Base-by-base conservation (phyloP, 2,888 invertebrate species). In the Rhorus exstirpatorius region DNA sequence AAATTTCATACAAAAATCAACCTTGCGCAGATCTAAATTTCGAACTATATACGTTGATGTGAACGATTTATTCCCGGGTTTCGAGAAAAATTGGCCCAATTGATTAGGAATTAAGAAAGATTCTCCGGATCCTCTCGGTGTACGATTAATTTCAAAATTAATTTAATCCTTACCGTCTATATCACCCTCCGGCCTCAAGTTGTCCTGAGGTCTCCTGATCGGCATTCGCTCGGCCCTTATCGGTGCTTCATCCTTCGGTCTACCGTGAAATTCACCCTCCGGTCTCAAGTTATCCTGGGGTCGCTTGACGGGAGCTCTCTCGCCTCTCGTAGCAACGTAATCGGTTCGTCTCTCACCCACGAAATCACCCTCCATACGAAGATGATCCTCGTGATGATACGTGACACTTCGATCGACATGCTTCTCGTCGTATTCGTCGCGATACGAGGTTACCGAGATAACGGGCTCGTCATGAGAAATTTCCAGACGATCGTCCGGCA, bases 321-420 rank as follows among this genome's bases (percentile, higher is more conserved):
- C 94, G n/a, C 93, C 94, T 31, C 87, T 90, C 1, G 91, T 92
- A 2, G 93, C 93, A 60, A 92, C 92, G 83, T 93, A 94, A 85
- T 95, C 94, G 71, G 93, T 93, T 67, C 93, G 93, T 84, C 94
- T 93, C 86, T 93, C 92, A 0, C 94, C 94, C 63, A 93, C 90
- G 86, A 95, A 95, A 1, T 94, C 95, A 12, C 96, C 96, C 90
- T 96, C 96, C 86, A 95, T 94, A 72, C 95, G 95, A 61, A 97
- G 94, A 89, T 97, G 95, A 91, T 97, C 96, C 90, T 96, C 95
- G 91, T 96, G 95, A 85, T 94, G 94, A 86, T 94, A 94, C 89
- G 94, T 94, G 81, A 94, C 94, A 85, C 94, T 95, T 85, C 95
- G 94, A 87, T 94, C 95, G 83, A 95, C 94, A 87, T 94, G 95